Evolutionary conservation across 2,888 invertebrate species (phyloP).

Genomic region (Philaethria dido): DNA sequence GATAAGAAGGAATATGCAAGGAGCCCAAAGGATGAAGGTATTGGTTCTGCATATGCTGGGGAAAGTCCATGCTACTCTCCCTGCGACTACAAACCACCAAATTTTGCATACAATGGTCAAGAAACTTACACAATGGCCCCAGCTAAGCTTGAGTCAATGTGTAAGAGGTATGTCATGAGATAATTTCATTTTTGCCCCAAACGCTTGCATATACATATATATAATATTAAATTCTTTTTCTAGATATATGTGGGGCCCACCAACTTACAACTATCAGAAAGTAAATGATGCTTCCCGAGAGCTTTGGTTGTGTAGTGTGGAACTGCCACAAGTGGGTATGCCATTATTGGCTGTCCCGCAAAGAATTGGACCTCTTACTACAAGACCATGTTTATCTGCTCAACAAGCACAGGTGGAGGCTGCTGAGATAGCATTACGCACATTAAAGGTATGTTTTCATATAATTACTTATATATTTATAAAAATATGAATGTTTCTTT

Average conservation of each 20-base stretch:
- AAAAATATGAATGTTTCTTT: too few species aligned
- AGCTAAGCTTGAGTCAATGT: slow-evolving; percentile 72
- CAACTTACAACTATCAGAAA: slow-evolving; percentile 66
- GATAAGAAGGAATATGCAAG: slow-evolving; percentile 69
- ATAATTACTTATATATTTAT: too few species aligned
- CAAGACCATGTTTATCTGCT: slow-evolving; percentile 57
- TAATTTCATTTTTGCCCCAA: not conserved
- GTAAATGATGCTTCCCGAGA: slow-evolving; percentile 58
- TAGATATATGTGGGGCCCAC: slow-evolving; percentile 68
- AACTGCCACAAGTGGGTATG: slow-evolving; percentile 64
- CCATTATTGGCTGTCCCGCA: slow-evolving; percentile 58
- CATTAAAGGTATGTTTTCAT: slow-evolving; percentile 59
- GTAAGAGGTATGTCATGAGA: slow-evolving; percentile 60
- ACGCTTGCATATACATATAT: too few species aligned
- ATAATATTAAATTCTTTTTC: slow-evolving; percentile 26
- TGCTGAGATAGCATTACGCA: slow-evolving; percentile 63
- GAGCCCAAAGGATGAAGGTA: slow-evolving; percentile 70
- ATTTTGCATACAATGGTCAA: slow-evolving; percentile 39
- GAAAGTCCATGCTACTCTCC: slow-evolving; percentile 65
- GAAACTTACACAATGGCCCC: slow-evolving; percentile 63
- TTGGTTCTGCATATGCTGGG: slow-evolving; percentile 66
- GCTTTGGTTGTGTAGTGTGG: slow-evolving; percentile 63
- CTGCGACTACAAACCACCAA: slow-evolving; percentile 49
- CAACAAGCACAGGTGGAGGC: slow-evolving; percentile 68
- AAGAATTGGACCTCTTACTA: slow-evolving; percentile 61